Conservation (phyloP, 37 sponge, comb jelly and placozoan species). For the Mnemiopsis leidyi region DNA sequence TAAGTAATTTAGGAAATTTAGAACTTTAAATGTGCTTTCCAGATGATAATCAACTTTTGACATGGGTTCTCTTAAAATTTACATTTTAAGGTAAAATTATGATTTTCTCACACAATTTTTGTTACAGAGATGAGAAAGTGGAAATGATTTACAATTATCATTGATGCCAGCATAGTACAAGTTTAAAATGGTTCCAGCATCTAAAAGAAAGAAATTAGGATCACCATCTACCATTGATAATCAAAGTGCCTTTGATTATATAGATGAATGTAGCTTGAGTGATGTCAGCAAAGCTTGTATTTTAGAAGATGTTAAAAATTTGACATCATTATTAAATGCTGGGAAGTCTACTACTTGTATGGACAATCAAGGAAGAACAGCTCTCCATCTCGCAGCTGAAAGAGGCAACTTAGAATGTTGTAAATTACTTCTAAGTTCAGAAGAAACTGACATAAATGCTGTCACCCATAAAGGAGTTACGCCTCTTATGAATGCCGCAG, state of each 20-base stretch:
- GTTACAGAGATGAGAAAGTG: too few relatives aligned
- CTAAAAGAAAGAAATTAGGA: not conserved
- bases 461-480: not conserved
- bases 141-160: too few relatives aligned
- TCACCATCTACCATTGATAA: not conserved
- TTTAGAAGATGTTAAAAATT: not conserved
- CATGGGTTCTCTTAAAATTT: too few relatives aligned
- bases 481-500: not conserved
- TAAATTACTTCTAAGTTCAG: not conserved
- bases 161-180: too few relatives aligned
- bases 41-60: too few relatives aligned
- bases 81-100: too few relatives aligned
- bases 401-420: slow-evolving; percentile 37
- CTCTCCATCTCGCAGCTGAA: slow-evolving; percentile 40
- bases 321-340: not conserved
- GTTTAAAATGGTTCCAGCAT: not conserved
- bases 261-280: slow-evolving; percentile 21
- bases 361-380: slow-evolving; percentile 32
- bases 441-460: not conserved
- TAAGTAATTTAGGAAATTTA: too few relatives aligned
- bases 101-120: too few relatives aligned
- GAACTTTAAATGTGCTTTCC: too few relatives aligned
- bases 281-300: slow-evolving; percentile 60
- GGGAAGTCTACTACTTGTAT: not conserved
- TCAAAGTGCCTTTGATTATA: not conserved